These are phyloP conservation scores for Heliconius nattereri DNA, from an alignment of 1,140 invertebrate species.

Conservation along the genomic window DNA sequence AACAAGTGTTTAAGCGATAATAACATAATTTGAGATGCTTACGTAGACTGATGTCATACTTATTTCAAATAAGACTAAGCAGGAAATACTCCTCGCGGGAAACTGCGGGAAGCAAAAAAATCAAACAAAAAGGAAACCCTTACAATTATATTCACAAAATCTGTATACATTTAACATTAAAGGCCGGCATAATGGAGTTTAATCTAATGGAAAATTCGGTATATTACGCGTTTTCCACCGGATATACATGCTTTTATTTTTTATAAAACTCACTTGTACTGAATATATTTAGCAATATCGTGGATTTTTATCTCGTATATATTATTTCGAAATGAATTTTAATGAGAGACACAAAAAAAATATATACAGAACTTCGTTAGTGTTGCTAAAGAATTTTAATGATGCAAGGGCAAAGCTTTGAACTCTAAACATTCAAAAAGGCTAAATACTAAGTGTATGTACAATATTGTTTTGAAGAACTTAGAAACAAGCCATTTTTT, in stretches of 20 bases:
- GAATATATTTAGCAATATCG: not conserved
- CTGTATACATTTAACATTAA: conserved; percentile 10
- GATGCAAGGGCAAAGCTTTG: conserved; percentile 7
- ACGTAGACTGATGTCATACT: too few species aligned
- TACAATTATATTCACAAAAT: conserved; percentile 3
- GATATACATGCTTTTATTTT: not conserved
- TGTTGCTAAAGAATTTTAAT: not conserved
- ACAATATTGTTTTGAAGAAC: conserved; percentile 5
- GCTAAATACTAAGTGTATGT: not conserved
- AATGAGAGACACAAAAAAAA: not conserved
- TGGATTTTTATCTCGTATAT: not conserved
- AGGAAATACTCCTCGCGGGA: too few species aligned
- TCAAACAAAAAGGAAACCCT: not conserved
- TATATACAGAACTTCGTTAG: conserved; percentile 12
- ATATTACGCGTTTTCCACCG: not conserved
- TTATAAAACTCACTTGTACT: not conserved
- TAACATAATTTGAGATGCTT: too few species aligned
- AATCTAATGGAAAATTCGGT: not conserved
- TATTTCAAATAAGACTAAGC: too few species aligned
- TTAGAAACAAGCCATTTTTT: not conserved
- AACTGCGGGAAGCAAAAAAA: too few species aligned
- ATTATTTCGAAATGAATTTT: not conserved
- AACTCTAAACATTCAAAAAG: not conserved
- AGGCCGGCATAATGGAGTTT: conserved; percentile 4
- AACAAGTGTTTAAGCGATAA: too few species aligned